These are phyloP conservation scores for Anadara kagoshimensis DNA, from an alignment of 1,140 invertebrate species.

Conservation along the genomic window DNA sequence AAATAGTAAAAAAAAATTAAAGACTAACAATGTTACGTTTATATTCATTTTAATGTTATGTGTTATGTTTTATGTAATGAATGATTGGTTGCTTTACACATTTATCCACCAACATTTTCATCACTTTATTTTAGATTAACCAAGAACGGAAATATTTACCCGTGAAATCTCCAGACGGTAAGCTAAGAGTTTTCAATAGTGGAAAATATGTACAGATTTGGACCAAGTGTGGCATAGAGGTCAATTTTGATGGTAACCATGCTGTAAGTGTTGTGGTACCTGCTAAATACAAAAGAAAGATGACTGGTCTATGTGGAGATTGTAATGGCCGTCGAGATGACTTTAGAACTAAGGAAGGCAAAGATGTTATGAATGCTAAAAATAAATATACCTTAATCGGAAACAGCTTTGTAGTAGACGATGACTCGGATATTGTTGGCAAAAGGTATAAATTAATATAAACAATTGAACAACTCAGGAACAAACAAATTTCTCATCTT, in stretches of 20 bases:
- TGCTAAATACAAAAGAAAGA: conserved; percentile 81
- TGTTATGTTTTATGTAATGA: not conserved
- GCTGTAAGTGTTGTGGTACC: conserved; percentile 83
- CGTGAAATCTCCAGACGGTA: not conserved
- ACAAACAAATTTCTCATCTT: too few species aligned
- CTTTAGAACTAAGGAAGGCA: conserved; percentile 30
- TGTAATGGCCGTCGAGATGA: conserved; percentile 48
- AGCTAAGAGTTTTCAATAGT: conserved; percentile 19
- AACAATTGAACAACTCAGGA: too few species aligned
- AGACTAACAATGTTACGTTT: too few species aligned
- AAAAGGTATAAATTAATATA: not conserved
- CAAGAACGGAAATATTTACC: not conserved
- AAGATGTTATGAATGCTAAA: conserved; percentile 22
- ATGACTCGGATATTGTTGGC: not conserved
- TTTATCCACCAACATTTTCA: not conserved
- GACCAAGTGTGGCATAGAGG: conserved; percentile 65
- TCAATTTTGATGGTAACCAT: conserved; percentile 87
- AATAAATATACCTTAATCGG: conserved; percentile 40
- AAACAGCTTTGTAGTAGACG: conserved; percentile 34
- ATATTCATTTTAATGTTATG: too few species aligned
- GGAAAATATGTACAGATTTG: conserved; percentile 27
- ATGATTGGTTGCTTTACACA: not conserved
- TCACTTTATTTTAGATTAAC: not conserved
- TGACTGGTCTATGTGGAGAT: conserved; percentile 49
- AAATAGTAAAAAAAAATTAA: too few species aligned